Conservation (phyloP, 2,888 invertebrate species). For the Drosophila mimica region DNA sequence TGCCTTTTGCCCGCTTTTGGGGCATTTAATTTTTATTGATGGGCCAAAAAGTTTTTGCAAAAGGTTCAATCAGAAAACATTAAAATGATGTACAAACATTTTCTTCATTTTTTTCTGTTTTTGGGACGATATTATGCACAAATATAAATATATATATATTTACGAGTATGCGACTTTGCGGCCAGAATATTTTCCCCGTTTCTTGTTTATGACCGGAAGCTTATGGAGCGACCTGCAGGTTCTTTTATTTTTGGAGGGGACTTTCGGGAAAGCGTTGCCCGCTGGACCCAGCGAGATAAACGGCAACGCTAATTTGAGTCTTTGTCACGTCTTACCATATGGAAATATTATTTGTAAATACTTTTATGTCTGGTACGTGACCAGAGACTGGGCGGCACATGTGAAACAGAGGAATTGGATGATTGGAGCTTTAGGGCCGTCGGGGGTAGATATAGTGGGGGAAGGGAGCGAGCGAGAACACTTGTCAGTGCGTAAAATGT, state of each 20-base stretch:
- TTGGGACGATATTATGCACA: conserved; percentile 25
- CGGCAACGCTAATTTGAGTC: conserved; percentile 82
- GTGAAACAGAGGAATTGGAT: conserved; percentile 45
- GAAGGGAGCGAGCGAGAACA: conserved; percentile 17
- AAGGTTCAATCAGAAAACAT: conserved; percentile 74
- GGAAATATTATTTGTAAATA: conserved; percentile 84
- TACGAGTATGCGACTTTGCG: conserved; percentile 42
- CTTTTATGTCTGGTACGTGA: conserved; percentile 83
- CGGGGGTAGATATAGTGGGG: neutral
- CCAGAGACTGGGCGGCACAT: conserved; percentile 71
- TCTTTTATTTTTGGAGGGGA: conserved; percentile 28
- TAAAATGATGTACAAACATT: conserved; percentile 75
- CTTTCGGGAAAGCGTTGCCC: conserved; percentile 29
- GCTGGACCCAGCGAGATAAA: conserved; percentile 68
- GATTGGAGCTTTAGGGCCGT: conserved; percentile 27
- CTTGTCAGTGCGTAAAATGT: conserved; percentile 64
- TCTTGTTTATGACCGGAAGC: conserved; percentile 72
- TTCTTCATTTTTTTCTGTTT: neutral
- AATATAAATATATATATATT: conserved; percentile 57
- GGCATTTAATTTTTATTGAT: conserved; percentile 50
- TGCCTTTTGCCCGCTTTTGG: conserved; percentile 12
- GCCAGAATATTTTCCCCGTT: conserved; percentile 33
- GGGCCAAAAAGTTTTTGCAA: conserved; percentile 52
- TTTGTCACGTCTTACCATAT: conserved; percentile 84
- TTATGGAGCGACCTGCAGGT: conserved; percentile 66